These are phyloP conservation scores for Lanius collurio DNA, from an alignment of 2,113 vertebrate species.

Conservation along the genomic window DNA sequence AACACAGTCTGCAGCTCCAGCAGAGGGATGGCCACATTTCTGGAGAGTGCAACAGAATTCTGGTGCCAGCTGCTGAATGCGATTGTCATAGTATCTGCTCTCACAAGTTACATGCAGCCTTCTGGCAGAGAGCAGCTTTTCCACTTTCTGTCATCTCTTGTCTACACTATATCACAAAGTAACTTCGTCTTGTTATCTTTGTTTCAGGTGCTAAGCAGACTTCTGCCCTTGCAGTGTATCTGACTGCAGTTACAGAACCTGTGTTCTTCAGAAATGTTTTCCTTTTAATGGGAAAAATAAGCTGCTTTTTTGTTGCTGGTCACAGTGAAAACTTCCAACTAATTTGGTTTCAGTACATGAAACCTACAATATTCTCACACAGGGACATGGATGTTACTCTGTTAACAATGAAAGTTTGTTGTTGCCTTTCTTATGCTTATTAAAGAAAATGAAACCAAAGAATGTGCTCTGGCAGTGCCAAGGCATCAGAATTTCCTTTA, in stretches of 20 bases:
- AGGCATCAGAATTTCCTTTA: neutral
- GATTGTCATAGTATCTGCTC: neutral
- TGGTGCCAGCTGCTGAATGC: neutral
- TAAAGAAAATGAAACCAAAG: neutral
- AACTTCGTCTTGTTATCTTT: neutral
- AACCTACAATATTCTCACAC: neutral
- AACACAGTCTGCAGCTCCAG: neutral
- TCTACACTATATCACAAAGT: neutral
- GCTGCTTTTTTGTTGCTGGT: neutral
- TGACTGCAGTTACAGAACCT: neutral
- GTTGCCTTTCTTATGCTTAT: neutral
- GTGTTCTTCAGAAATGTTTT: neutral
- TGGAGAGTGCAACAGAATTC: neutral
- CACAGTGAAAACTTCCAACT: neutral
- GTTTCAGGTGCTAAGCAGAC: neutral
- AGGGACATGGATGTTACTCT: neutral
- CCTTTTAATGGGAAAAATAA: neutral
- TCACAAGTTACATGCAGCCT: rapidly evolving
- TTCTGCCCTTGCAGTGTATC: neutral
- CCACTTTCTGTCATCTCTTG: neutral
- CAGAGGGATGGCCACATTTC: rapidly evolving
- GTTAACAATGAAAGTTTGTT: neutral
- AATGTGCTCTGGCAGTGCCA: neutral
- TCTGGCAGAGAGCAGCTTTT: neutral
- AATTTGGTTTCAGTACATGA: neutral